phyloP scores from a whole-genome alignment of 2,113 vertebrate genomes.

The Syngnathus typhle region DNA sequence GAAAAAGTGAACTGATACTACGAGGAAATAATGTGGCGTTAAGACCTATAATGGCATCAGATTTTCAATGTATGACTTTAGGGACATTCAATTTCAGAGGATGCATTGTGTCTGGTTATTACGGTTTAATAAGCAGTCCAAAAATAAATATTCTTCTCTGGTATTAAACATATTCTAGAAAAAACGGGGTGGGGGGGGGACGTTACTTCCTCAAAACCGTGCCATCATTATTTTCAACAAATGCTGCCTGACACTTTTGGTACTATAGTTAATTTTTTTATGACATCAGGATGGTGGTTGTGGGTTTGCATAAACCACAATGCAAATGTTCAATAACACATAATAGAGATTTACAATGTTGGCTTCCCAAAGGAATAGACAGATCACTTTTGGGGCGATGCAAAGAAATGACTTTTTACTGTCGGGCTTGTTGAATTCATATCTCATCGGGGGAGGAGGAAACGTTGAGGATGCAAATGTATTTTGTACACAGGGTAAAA shows the following conservation, averaged over 20 bases:
- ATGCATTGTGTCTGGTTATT: not conserved
- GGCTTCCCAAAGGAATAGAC: not conserved
- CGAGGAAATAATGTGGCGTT: not conserved
- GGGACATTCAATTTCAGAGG: not conserved
- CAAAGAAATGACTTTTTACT: not conserved
- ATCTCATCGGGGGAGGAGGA: not conserved
- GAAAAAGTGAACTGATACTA: constrained; percentile 18
- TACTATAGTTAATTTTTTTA: not conserved
- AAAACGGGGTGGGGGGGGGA: not conserved
- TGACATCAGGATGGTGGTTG: not conserved
- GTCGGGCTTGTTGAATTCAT: not conserved
- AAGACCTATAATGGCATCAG: not conserved
- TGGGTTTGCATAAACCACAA: constrained; percentile 5
- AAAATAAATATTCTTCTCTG: not conserved
- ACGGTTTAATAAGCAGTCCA: not conserved
- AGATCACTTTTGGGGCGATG: not conserved
- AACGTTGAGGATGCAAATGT: not conserved
- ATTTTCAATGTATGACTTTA: not conserved
- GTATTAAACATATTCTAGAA: not conserved
- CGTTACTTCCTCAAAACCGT: not conserved
- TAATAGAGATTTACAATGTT: not conserved
- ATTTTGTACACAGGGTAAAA: not conserved
- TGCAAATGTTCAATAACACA: constrained; percentile 1
- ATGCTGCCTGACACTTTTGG: constrained; percentile 7
- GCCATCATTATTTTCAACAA: not conserved